Evolutionary conservation across 2,797 vertebrate species (phyloP).

Genomic region (Hypotaenidia okinawae): DNA sequence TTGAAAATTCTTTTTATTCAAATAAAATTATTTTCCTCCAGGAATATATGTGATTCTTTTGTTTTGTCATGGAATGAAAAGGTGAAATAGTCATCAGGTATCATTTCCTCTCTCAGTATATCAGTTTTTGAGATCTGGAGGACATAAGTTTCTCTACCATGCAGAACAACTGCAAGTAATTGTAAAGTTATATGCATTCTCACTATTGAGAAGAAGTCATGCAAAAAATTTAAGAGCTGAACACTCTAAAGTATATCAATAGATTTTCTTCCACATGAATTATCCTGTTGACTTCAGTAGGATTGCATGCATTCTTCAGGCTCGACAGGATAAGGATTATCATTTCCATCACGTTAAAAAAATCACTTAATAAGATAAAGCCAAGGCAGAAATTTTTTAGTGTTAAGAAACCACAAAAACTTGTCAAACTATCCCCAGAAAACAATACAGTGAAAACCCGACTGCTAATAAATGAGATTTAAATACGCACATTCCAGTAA

Average conservation of each 20-base stretch:
- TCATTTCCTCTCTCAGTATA: background rate
- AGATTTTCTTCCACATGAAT: background rate
- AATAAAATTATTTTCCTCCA: background rate
- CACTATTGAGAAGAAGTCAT: background rate
- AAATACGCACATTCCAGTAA: background rate
- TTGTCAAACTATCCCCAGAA: background rate
- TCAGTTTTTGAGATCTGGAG: background rate
- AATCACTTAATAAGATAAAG: background rate
- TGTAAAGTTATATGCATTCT: background rate
- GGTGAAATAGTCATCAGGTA: background rate
- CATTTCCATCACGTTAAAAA: background rate
- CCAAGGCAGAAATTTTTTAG: background rate
- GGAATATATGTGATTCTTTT: background rate
- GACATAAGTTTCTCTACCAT: background rate
- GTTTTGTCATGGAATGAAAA: background rate
- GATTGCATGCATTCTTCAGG: background rate
- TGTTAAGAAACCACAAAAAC: background rate
- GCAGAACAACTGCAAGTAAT: background rate
- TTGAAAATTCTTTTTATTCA: background rate
- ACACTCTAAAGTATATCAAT: background rate
- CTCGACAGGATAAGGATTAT: background rate
- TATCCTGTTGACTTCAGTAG: background rate
- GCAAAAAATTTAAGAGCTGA: background rate
- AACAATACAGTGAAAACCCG: background rate
- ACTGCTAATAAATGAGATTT: background rate